phyloP scores from a whole-genome alignment of 2,888 invertebrate species.

The Biston betularia region DNA sequence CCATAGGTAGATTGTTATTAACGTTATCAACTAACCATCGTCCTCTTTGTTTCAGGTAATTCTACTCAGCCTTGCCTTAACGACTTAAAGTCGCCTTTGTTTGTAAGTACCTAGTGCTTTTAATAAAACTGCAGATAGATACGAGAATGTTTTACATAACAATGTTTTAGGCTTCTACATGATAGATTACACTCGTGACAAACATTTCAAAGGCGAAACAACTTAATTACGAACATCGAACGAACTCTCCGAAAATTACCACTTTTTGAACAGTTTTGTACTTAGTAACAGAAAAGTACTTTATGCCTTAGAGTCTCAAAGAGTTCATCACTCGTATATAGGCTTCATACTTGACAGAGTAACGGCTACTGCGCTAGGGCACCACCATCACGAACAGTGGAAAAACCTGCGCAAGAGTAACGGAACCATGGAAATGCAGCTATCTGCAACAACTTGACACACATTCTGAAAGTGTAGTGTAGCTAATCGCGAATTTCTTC shows the following conservation, averaged over 20 bases:
- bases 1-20: constrained; percentile 19
- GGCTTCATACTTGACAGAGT: constrained; percentile 65
- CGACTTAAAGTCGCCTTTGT: constrained; percentile 20
- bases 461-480: constrained; percentile 54
- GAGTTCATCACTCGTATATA: constrained; percentile 46
- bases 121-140: constrained; percentile 10
- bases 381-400: constrained; percentile 65
- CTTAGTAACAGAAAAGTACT: neutral
- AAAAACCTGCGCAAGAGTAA: constrained; percentile 71
- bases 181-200: neutral
- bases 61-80: constrained; percentile 28
- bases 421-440: constrained; percentile 63
- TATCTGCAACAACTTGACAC: constrained; percentile 57
- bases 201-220: neutral
- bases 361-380: constrained; percentile 63
- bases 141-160: constrained; percentile 11
- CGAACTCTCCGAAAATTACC: neutral
- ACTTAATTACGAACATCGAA: neutral
- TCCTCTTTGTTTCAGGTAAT: constrained; percentile 45
- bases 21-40: constrained; percentile 37
- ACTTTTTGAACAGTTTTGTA: neutral
- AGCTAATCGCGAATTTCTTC: constrained; percentile 45
- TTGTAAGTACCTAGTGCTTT: constrained; percentile 24
- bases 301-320: neutral
- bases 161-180: neutral